Evolutionary conservation across 1,140 invertebrate species (phyloP), one percentile per base, ranked within the genome.

Genomic region (Drosophila murphyi): DNA sequence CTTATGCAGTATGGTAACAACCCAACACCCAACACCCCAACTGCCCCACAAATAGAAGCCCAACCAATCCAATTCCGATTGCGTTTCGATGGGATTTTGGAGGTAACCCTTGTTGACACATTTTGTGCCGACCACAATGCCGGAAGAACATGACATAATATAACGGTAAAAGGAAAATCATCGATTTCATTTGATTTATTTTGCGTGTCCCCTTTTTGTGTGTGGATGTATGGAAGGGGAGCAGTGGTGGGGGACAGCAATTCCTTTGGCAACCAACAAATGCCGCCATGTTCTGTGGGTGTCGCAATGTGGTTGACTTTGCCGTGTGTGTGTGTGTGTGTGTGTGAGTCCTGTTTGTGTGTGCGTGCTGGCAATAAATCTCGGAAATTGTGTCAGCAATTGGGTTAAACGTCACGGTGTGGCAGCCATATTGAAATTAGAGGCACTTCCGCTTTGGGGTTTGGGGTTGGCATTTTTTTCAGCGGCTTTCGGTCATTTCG

Each of bases 151-250:
- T 88, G 83, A 88, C 83, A 88, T 89, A 88, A 88, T 81, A 89
- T 79, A 88, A 78, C 76, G 80, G 80, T 88, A 88, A 88, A 89
- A 88, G 83, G 83, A 87, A 87, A 87, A 87, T 88, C 83, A 87
- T 87, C 83, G 83, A 83, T 88, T 87, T 87, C 78, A 87, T 88
- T 87, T 88, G 85, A 88, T 88, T 87, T 83, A 88, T 87, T 83
- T 83, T 48, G 43, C 20, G 61, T 2, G 43, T 71, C 56, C 60
- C 60, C 68, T 52, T 69, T 68, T 74, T 69, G 43, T 50, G n/a
- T 35, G 5, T 32, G n/a, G 10, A 20, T 20, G 20, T 20, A 20
- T 8, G 3, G 5, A 31, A 12, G 31, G 47, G 10, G 20, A 37
- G 5, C 12, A 20, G 20, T 20, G 20, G 20, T 5, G 28, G n/a